These are phyloP conservation scores for Thamnophis elegans DNA, from an alignment of 2,797 vertebrate genomes.

Conservation along the genomic window DNA sequence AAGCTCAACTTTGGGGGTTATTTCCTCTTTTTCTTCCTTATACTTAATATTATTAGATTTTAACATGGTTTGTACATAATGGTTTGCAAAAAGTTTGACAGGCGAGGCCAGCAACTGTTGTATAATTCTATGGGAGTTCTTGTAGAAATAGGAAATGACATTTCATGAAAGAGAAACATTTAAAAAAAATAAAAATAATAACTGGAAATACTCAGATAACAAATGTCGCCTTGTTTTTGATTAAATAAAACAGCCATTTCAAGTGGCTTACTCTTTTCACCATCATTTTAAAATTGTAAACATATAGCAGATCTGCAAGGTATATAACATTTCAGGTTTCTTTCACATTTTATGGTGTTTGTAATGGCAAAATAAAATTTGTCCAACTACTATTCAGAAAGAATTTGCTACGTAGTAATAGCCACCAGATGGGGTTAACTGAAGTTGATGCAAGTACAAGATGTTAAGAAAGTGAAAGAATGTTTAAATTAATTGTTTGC, in stretches of 20 bases:
- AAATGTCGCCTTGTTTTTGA: not conserved
- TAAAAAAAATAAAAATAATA: not conserved
- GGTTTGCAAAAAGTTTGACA: constrained; percentile 44
- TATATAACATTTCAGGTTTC: not conserved
- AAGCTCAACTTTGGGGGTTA: constrained; percentile 45
- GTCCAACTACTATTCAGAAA: not conserved
- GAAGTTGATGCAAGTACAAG: not conserved
- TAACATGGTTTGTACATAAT: constrained; percentile 35
- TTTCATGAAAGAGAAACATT: constrained; percentile 19
- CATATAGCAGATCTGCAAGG: not conserved
- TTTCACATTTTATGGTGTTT: not conserved
- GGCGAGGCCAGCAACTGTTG: constrained; percentile 38
- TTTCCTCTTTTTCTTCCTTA: constrained; percentile 30
- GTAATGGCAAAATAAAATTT: not conserved
- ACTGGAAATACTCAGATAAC: not conserved
- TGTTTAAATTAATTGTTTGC: not conserved
- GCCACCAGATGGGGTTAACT: not conserved
- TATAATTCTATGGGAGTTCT: constrained; percentile 28
- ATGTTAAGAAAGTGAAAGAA: not conserved
- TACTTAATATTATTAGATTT: constrained; percentile 41
- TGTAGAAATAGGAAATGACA: constrained; percentile 13
- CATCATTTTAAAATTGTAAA: not conserved
- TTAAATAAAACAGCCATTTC: not conserved
- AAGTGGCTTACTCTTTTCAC: not conserved
- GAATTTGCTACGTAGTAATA: not conserved